phyloP scores from a whole-genome alignment of 2,113 vertebrate genomes.

The Aptenodytes forsteri region DNA sequence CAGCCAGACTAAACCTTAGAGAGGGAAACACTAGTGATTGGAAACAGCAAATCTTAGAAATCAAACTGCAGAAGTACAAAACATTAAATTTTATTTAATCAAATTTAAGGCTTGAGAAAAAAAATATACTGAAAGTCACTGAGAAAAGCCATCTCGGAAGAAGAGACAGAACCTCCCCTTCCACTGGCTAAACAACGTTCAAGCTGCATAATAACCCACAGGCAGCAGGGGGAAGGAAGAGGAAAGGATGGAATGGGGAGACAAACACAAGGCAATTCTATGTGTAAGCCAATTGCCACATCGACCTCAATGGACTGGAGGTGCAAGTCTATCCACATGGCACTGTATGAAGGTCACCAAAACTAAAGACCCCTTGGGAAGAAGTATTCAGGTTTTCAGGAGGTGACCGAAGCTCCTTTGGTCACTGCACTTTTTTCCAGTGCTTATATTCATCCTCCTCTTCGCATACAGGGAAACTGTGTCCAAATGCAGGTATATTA shows the following conservation, averaged over 20 bases:
- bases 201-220: not conserved
- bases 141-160: not conserved
- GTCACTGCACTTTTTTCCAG: not conserved
- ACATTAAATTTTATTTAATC: slow-evolving; percentile 50
- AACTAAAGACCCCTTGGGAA: not conserved
- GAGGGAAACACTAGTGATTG: not conserved
- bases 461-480: not conserved
- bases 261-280: not conserved
- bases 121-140: not conserved
- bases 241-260: not conserved
- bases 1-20: not conserved
- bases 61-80: slow-evolving; percentile 7
- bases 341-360: not conserved
- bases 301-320: not conserved
- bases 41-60: not conserved
- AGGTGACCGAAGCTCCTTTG: accelerated
- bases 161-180: not conserved
- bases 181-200: not conserved
- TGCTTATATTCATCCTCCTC: not conserved
- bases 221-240: not conserved
- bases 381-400: not conserved
- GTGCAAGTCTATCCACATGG: not conserved
- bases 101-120: slow-evolving; percentile 31
- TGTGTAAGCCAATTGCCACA: not conserved
- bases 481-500: not conserved